These are phyloP conservation scores for Ligdia adustata DNA, from an alignment of 2,888 invertebrate species.

Conservation along the genomic window DNA sequence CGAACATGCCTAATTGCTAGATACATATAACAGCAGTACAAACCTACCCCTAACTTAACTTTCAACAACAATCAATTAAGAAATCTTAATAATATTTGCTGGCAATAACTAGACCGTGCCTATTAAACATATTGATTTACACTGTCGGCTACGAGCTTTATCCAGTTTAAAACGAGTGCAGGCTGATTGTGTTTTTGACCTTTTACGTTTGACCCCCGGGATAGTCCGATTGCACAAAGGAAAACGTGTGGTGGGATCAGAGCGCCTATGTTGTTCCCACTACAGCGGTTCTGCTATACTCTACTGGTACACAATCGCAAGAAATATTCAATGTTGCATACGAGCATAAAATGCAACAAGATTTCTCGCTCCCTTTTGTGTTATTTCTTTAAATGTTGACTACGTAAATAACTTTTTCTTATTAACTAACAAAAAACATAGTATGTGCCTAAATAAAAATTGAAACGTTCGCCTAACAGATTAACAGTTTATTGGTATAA, in stretches of 20 bases:
- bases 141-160: background rate
- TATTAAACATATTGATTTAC: conserved; percentile 7
- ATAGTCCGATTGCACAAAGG: conserved; percentile 18
- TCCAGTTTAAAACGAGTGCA: conserved; percentile 14
- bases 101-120: background rate
- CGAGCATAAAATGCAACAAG: too few species aligned
- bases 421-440: too few species aligned
- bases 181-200: conserved; percentile 35
- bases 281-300: conserved; percentile 1
- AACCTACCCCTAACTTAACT: conserved; percentile 23
- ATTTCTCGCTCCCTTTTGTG: too few species aligned
- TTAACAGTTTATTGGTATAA: conserved; percentile 22
- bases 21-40: conserved; percentile 31
- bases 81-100: conserved; percentile 10
- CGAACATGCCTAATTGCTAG: conserved; percentile 54
- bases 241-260: conserved; percentile 16
- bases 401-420: too few species aligned
- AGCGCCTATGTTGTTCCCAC: conserved; percentile 3
- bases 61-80: conserved; percentile 23
- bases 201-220: conserved; percentile 42
- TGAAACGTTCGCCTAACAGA: conserved; percentile 4
- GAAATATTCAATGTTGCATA: too few species aligned
- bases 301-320: too few species aligned
- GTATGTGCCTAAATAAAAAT: background rate
- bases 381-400: too few species aligned